Conservation (phyloP, 23 tunicate genomes). For the Botrylloides violaceus region DNA sequence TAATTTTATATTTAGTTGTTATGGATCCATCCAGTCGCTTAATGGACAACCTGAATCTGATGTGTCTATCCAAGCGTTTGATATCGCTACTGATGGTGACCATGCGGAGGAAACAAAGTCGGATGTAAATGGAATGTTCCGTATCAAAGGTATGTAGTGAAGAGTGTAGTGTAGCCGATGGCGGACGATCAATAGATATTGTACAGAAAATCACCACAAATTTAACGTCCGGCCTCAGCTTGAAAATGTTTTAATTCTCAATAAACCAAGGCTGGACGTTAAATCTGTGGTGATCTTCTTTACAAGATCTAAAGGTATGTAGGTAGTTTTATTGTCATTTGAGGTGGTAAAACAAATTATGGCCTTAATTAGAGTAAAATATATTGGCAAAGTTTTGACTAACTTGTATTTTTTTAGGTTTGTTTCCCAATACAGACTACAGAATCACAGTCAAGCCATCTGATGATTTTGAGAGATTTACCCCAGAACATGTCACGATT, state of each 20-base stretch:
- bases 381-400: not conserved
- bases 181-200: too few species aligned
- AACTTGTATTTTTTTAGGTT: conserved; percentile 11
- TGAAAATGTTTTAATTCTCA: too few species aligned
- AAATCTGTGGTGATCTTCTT: too few species aligned
- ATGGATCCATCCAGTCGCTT: conserved; percentile 66
- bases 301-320: too few species aligned
- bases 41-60: conserved; percentile 74
- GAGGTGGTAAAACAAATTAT: not conserved
- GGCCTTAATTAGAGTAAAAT: not conserved
- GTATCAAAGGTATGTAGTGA: conserved; percentile 49
- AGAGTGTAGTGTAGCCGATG: too few species aligned
- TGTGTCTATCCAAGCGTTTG: conserved; percentile 37
- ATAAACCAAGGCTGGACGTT: too few species aligned
- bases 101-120: conserved; percentile 49
- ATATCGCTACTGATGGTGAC: not conserved
- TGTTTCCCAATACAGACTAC: conserved; percentile 6
- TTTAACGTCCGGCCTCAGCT: too few species aligned
- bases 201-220: too few species aligned
- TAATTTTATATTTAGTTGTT: conserved; percentile 29
- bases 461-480: conserved; percentile 39
- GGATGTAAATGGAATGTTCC: conserved; percentile 49
- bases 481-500: conserved; percentile 31
- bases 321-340: too few species aligned
- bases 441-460: conserved; percentile 1